A percentile compares a stretch with the other conserved stretches of the same genome.
phyloP scores from a whole-genome alignment of 30 jellyfish, hydroid and myxozoan species.

The Chrysaora quinquecirrha region DNA sequence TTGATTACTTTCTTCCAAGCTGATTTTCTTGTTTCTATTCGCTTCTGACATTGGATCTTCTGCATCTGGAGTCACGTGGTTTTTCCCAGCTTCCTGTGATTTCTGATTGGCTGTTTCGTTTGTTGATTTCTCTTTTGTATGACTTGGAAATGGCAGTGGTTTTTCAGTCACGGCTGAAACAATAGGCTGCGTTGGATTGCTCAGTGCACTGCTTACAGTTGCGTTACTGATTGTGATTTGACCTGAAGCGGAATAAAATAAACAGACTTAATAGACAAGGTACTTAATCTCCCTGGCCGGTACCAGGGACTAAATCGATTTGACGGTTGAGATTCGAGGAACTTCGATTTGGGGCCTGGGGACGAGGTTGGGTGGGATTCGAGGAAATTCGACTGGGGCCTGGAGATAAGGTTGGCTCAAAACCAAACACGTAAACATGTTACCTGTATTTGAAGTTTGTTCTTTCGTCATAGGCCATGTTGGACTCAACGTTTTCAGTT shows the following conservation, averaged over 20 bases:
- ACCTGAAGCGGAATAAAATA: no score
- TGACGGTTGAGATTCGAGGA: no score
- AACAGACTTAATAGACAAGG: no score
- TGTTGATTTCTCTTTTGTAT: background rate
- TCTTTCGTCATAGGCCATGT: conserved; percentile 22
- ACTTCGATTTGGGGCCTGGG: no score
- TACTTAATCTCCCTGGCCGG: no score
- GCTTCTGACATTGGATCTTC: conserved; percentile 70
- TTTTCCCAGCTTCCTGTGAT: background rate
- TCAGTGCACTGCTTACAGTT: background rate
- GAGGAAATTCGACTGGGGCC: no score
- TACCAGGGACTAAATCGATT: no score
- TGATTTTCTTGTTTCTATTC: conserved; percentile 44
- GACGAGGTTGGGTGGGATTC: no score
- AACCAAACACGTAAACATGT: no score
- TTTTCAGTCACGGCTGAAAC: background rate
- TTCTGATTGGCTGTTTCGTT: conserved; percentile 1
- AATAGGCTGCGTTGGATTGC: background rate
- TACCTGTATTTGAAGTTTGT: background rate
- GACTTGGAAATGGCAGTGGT: background rate
- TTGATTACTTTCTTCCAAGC: conserved; percentile 82
- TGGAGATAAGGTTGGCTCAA: no score
- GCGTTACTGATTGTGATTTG: background rate
- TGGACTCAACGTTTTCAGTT: background rate
- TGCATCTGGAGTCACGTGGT: conserved; percentile 47